Percentiles rank a stretch among this genome's conserved stretches.
phyloP scores from a whole-genome alignment of 2,888 invertebrate genomes.

The Hetaerina titia region DNA sequence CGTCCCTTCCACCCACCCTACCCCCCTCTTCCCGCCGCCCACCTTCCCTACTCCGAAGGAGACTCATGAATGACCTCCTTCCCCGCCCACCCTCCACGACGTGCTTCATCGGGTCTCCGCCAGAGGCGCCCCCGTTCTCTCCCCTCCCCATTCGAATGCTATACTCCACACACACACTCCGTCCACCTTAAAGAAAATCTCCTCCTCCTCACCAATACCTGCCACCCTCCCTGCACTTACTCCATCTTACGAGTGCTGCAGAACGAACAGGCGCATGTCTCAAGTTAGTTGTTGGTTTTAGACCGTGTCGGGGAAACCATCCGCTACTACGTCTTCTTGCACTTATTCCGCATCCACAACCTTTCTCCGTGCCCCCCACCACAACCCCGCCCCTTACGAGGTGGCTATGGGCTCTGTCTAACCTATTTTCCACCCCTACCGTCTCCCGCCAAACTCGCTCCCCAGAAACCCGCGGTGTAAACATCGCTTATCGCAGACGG shows the following conservation, averaged over 20 bases:
- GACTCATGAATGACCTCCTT: constrained; percentile 61
- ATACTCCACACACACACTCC: background rate
- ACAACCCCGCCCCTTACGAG: no score
- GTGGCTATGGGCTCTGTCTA: background rate
- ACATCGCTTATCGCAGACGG: background rate
- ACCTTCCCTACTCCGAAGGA: constrained; percentile 15
- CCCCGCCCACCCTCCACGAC: constrained; percentile 22
- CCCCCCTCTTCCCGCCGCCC: background rate
- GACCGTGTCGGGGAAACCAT: no score
- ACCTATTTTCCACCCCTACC: background rate
- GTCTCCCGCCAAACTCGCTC: background rate
- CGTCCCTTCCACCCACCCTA: background rate
- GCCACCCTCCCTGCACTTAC: background rate
- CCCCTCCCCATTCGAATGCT: background rate
- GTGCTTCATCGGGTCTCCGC: constrained; percentile 58
- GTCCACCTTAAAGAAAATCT: background rate
- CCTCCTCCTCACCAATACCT: background rate
- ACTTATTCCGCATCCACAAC: no score
- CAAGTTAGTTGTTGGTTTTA: no score
- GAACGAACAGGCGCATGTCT: background rate
- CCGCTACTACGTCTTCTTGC: no score
- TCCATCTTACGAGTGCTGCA: no score
- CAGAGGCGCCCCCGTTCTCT: constrained; percentile 54
- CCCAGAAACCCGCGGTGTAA: background rate
- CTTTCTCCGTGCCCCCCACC: no score